Evolutionary conservation across 1,140 invertebrate genomes (phyloP).

Genomic region (Drosophila dunni): DNA sequence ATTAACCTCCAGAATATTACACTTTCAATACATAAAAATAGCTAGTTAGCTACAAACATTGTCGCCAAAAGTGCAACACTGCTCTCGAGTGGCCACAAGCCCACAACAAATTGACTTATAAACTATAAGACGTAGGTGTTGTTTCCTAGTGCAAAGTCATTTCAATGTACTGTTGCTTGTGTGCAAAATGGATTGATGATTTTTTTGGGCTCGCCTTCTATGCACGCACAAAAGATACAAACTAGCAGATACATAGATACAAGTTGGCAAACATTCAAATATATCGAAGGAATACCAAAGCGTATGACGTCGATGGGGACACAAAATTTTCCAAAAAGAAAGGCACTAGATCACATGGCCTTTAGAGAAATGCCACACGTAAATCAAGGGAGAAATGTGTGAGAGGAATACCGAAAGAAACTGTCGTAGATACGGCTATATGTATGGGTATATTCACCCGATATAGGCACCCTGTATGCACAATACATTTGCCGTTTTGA

Average conservation of each 20-base stretch:
- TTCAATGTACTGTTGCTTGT: background rate
- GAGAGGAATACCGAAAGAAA: background rate
- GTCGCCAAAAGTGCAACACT: too few relatives aligned
- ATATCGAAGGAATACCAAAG: conserved; percentile 10
- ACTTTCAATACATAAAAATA: too few relatives aligned
- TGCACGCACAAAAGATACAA: conserved; percentile 22
- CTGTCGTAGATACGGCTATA: background rate
- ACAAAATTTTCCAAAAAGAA: conserved; percentile 30
- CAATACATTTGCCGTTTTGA: conserved; percentile 50
- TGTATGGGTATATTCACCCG: conserved; percentile 6
- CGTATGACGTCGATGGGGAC: conserved; percentile 36
- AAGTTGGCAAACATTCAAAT: conserved; percentile 67
- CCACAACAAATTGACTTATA: conserved; percentile 25
- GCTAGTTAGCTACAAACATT: too few relatives aligned
- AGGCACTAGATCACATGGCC: conserved; percentile 40
- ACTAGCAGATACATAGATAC: background rate
- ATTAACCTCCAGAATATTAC: too few relatives aligned
- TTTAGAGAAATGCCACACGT: conserved; percentile 47
- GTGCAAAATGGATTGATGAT: conserved; percentile 58
- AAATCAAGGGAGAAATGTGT: background rate
- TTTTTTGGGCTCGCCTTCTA: conserved; percentile 52
- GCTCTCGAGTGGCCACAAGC: conserved; percentile 18
- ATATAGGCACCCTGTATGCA: background rate
- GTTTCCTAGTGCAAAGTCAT: too few relatives aligned
- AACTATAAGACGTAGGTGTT: conserved; percentile 22